phyloP scores from a whole-genome alignment of 2,113 vertebrate genomes.

The Myxocyprinus asiaticus region DNA sequence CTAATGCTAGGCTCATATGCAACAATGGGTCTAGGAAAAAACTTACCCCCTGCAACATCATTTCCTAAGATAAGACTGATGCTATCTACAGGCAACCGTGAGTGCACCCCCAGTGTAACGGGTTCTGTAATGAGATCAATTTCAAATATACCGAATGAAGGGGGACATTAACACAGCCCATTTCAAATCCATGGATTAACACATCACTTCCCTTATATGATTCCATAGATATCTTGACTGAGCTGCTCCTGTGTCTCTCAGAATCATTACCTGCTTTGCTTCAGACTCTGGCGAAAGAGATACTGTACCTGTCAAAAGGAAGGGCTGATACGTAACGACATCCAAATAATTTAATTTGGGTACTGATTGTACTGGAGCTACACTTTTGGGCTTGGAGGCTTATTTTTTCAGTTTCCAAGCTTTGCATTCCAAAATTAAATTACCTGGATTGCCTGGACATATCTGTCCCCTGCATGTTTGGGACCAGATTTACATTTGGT shows the following conservation, averaged over 20 bases:
- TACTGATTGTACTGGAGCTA: background rate
- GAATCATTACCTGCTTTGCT: background rate
- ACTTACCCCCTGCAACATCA: conserved; percentile 2
- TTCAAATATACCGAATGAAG: background rate
- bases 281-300: background rate
- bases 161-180: conserved; percentile 13
- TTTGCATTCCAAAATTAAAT: too few relatives aligned
- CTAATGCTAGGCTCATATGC: background rate
- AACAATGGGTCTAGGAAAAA: conserved; percentile 9
- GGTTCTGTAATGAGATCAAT: background rate
- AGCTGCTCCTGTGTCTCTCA: background rate
- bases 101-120: background rate
- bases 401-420: too few relatives aligned
- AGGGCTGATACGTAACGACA: background rate
- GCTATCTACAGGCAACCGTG: background rate
- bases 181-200: background rate
- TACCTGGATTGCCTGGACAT: too few relatives aligned
- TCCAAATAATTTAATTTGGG: background rate
- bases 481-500: too few relatives aligned
- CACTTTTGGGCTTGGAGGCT: too few relatives aligned
- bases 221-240: background rate
- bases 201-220: conserved; percentile 9
- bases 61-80: conserved; percentile 6
- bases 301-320: background rate
- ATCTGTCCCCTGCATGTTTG: too few relatives aligned